Evolutionary conservation across 2,113 vertebrate species (phyloP), one percentile per base, ranked within the genome.

Genomic region (Carettochelys insculpta): DNA sequence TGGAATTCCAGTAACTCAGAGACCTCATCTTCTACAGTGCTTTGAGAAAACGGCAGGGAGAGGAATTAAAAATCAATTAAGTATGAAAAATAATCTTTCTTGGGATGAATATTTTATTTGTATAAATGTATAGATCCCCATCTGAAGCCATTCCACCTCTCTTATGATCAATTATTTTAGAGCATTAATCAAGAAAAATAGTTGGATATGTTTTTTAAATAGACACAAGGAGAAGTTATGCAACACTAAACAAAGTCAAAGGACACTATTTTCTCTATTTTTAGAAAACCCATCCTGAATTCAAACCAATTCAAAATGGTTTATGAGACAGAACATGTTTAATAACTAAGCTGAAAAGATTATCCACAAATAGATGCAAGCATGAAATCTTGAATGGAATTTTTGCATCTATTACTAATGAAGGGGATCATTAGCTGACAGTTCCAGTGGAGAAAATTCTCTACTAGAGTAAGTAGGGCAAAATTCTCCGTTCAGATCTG

Each of bases 381-480:
- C 25, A 92, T n/a, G 85, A 90, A 48, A 27, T 95, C 31, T 61
- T 52, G 43, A 76, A 86, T 85, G 53, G 90, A 27, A 85, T 3
- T 73, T 29, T 61, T 78, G 45, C 31, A 31, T 61, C 14, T 65
- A 65, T n/a, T n/a, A 65, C 16, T 65, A 65, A n/a, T 19, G 16
- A n/a, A 65, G 31, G 34, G 6, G 41, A 86, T 88, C 68, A 54
- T 51, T 19, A 85, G 25, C 61, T 83, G 54, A 58, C 1, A 79
- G 29, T 22, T 82, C 14, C 17, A 82, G 1, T 65, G 50, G 14
- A 79, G 38, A 91, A 96, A 81, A 11, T 80, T 93, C 68, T 71
- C 48, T 54, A 29, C 76, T 83, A 89, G 76, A 90, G 56, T 92
- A 77, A 94, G 91, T 71, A 81, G 91, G 92, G 80, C 45, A 76